These are phyloP conservation scores for Alosa sapidissima DNA, from an alignment of 2,797 vertebrate species.

Conservation along the genomic window DNA sequence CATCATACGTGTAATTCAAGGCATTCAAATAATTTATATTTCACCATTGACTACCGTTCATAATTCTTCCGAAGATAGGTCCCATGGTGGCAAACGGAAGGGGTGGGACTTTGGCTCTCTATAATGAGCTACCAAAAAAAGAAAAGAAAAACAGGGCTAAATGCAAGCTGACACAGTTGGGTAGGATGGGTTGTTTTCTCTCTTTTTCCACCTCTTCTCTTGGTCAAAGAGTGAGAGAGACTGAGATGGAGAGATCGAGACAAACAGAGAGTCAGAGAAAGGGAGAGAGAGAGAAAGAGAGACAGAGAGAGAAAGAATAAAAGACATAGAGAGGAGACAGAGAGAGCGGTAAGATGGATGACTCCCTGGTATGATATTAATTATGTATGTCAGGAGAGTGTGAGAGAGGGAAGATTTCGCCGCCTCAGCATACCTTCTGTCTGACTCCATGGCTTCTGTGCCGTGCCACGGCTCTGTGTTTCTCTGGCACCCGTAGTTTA, in stretches of 20 bases:
- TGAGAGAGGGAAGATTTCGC: slow-evolving; percentile 66
- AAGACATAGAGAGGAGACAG: not conserved
- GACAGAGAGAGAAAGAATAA: not conserved
- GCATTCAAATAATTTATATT: too few species aligned
- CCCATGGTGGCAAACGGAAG: too few species aligned
- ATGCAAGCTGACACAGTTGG: not conserved
- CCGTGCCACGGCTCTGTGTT: slow-evolving; percentile 22
- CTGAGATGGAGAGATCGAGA: slow-evolving; percentile 11
- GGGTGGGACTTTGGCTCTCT: too few species aligned
- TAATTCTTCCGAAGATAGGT: too few species aligned
- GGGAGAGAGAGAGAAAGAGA: not conserved
- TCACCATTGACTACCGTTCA: too few species aligned
- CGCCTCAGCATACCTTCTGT: slow-evolving; percentile 76
- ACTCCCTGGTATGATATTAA: slow-evolving; percentile 69
- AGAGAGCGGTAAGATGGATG: slow-evolving; percentile 61
- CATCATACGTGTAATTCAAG: too few species aligned
- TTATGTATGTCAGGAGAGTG: slow-evolving; percentile 72
- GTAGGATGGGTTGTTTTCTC: slow-evolving; percentile 11
- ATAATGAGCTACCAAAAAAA: not conserved
- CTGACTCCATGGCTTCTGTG: slow-evolving; percentile 68
- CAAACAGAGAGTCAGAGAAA: slow-evolving; percentile 49
- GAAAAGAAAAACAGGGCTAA: not conserved
- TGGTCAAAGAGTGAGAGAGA: not conserved
- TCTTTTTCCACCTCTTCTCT: slow-evolving; percentile 43
- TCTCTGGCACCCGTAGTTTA: slow-evolving; percentile 39